Base-by-base conservation (phyloP, 2,797 vertebrate species). In the Spinus olivaceus region DNA sequence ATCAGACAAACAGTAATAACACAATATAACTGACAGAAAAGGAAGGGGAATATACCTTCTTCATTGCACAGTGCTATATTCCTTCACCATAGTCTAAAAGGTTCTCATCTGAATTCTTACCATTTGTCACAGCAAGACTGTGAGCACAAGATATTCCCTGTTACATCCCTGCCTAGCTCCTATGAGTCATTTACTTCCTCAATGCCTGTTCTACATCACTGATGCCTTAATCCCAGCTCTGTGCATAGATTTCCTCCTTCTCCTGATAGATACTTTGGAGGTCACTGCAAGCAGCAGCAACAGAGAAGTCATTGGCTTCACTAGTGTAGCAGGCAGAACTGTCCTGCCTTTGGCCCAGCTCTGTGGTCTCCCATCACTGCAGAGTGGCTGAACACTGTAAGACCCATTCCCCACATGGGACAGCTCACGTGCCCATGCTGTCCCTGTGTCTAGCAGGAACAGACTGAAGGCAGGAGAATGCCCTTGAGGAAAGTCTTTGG, bases 401-500 rank as follows among this genome's bases (percentile, higher is more conserved):
- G 35, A 50, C 5, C 25, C 63, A 33, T 12, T 57, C 11, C 39
- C 50, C 1, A 16, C 1, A 1, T 14, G 14, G 66, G 33, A 47
- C n/a, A 64, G 46, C 25, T 79, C 41, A 30, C 4, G 30, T 24
- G 20, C 21, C 56, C 1, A 0, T 23, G 47, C 67, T 77, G 35
- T 17, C 20, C 30, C 33, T 0, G 0, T 35, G 24, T 41, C 61
- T 41, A 54, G 46, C 67, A 69, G 50, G 63, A 85, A 41, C 1
- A 4, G 32, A 39, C 17, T 32, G 18, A 51, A 51, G 53, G 85
- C 63, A 74, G 66, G 33, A 74, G 14, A 21, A 10, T 21, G 32
- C 10, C 30, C 35, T 24, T 4, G 4, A 20, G 33, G 22, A 66
- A 90, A 50, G 41, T 15, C 41, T 65, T 88, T 54, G 44, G 54